These are phyloP conservation scores for Maniola hyperantus DNA, from an alignment of 2,888 invertebrate genomes.

Conservation along the genomic window DNA sequence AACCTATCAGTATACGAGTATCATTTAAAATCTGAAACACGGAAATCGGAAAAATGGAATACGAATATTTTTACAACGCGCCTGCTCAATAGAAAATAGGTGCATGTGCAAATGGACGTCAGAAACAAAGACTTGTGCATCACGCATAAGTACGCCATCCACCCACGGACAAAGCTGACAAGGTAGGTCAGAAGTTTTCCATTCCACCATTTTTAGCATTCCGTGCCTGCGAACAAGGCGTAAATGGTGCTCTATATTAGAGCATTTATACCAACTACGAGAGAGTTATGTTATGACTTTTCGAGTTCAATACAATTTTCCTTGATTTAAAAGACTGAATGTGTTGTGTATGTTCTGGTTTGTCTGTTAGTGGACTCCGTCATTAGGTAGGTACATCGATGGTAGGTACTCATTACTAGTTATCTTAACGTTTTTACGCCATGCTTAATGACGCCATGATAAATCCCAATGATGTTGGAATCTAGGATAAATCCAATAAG, in stretches of 20 bases:
- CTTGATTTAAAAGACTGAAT: too few species aligned
- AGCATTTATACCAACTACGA: not conserved
- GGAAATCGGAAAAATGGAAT: conserved; percentile 52
- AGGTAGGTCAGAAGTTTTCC: conserved; percentile 10
- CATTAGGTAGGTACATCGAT: too few species aligned
- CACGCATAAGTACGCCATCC: conserved; percentile 10
- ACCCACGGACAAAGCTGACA: conserved; percentile 4
- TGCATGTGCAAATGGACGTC: conserved; percentile 16
- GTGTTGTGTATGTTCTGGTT: too few species aligned
- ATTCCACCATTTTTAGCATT: not conserved
- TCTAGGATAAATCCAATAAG: too few species aligned
- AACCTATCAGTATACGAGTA: not conserved
- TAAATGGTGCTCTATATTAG: not conserved
- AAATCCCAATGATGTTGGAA: too few species aligned
- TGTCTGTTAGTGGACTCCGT: too few species aligned
- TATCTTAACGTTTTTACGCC: too few species aligned
- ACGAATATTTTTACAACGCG: conserved; percentile 1
- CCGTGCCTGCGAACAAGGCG: not conserved
- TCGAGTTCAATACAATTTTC: too few species aligned
- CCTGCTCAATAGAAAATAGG: conserved; percentile 13
- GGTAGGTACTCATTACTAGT: too few species aligned
- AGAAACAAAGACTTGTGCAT: conserved; percentile 5
- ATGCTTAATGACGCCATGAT: too few species aligned
- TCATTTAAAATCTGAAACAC: conserved; percentile 1
- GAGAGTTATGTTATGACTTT: too few species aligned